Percentiles rank a stretch among this genome's conserved stretches.
These are phyloP conservation scores for Anolis carolinensis DNA, from an alignment of 2,113 vertebrate genomes.

Conservation along the genomic window DNA sequence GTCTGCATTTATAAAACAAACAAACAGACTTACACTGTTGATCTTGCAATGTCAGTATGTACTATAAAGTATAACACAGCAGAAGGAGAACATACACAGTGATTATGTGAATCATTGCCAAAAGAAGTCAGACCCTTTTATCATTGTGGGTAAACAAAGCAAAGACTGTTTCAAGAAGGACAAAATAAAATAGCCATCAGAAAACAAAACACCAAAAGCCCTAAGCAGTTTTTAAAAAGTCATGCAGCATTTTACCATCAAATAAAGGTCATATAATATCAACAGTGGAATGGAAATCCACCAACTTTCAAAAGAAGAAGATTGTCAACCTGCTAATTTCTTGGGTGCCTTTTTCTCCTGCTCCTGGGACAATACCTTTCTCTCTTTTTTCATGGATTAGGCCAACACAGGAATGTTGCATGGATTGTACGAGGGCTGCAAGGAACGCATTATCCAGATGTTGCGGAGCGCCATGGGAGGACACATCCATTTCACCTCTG, in stretches of 20 bases:
- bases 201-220: background rate
- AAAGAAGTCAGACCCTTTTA: background rate
- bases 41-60: background rate
- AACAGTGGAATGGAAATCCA: background rate
- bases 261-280: background rate
- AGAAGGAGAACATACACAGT: background rate
- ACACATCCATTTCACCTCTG: too few species aligned
- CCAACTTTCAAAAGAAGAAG: background rate
- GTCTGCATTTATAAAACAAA: background rate
- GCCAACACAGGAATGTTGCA: too few species aligned
- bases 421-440: too few species aligned
- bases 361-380: background rate
- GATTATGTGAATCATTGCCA: background rate
- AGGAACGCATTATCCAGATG: too few species aligned
- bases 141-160: background rate
- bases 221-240: background rate
- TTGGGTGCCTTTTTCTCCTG: too few species aligned
- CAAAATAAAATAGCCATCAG: background rate
- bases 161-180: background rate
- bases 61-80: constrained; percentile 9
- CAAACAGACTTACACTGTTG: constrained; percentile 11
- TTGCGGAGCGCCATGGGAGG: too few species aligned
- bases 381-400: background rate
- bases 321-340: background rate
- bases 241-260: background rate